Evolutionary conservation across 1,140 invertebrate genomes (phyloP), one percentile per base, ranked within the genome.

Genomic region (Idris sp.): DNA sequence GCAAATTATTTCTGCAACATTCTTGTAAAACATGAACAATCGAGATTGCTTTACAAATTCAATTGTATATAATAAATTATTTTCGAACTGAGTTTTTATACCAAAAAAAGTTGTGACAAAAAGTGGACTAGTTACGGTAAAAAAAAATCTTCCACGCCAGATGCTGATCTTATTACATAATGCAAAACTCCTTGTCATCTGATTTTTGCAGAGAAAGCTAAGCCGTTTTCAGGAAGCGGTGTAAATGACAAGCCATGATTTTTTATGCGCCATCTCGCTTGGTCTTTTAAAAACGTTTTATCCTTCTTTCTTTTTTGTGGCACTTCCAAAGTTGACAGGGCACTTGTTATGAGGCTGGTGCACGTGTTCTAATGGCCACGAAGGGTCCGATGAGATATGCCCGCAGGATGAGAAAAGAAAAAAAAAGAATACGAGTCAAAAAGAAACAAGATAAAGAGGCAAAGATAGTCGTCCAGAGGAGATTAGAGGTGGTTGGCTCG

Each of bases 361-460:
- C 81, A 83, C 81, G 81, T 81, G 80, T 83, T 83, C 80, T 81
- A 83, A 81, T 83, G 79, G 81, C 58, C 64, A 11, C 51, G 48
- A 61, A 74, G 61, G 58, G 56, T 67, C 68, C 58, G 44, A 64
- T 49, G 68, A 77, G 67, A 54, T 69, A 69, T 53, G 65, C 56
- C 74, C 28, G 31, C 30, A 61, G 54, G 28, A 68, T 46, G 33
- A 69, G 44, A 13, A 64, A 38, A 14, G 51, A 64, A 71, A 74
- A 62, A 67, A 71, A n/a, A n/a, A n/a, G n/a, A n/a, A n/a, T n/a
- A 64, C 46, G 48, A 49, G 18, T 31, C 26, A 41, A 51, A 68
- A 61, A 58, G 36, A 41, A 65, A 59, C 40, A 36, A 62, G 67
- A 62, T 58, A 58, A 64, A 73, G 68, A 64, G 59, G 49, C 33